Conservation (phyloP, 2,113 vertebrate genomes). For the Rhinolophus sinicus region DNA sequence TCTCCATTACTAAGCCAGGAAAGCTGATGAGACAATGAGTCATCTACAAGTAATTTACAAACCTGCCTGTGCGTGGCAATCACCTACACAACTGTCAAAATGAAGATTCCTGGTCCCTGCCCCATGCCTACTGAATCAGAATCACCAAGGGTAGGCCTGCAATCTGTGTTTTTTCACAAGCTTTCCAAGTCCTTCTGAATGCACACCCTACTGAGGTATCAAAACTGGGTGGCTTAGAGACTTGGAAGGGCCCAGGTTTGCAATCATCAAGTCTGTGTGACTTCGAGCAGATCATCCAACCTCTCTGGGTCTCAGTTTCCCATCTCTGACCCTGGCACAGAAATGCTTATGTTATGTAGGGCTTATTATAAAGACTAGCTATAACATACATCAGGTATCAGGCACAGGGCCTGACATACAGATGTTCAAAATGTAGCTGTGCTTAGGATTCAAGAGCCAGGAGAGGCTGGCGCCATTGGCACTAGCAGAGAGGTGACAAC, state of each 20-base stretch:
- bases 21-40: neutral
- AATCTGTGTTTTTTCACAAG: neutral
- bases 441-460: neutral
- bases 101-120: neutral
- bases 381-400: neutral
- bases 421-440: neutral
- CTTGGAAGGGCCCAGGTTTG: neutral
- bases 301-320: neutral
- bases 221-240: neutral
- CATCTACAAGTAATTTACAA: neutral
- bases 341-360: fast-evolving
- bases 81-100: neutral
- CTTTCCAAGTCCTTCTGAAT: neutral
- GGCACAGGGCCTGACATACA: too few species aligned
- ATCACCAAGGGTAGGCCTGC: neutral
- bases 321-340: neutral
- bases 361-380: neutral
- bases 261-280: neutral
- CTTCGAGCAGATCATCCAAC: neutral
- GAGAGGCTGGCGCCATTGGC: neutral
- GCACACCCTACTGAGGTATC: neutral
- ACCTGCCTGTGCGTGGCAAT: neutral
- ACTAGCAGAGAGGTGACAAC: neutral
- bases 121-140: neutral
- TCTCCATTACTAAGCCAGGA: neutral